Evolutionary conservation across 2,113 vertebrate genomes (phyloP).

Genomic region (Phrynosoma platyrhinos): DNA sequence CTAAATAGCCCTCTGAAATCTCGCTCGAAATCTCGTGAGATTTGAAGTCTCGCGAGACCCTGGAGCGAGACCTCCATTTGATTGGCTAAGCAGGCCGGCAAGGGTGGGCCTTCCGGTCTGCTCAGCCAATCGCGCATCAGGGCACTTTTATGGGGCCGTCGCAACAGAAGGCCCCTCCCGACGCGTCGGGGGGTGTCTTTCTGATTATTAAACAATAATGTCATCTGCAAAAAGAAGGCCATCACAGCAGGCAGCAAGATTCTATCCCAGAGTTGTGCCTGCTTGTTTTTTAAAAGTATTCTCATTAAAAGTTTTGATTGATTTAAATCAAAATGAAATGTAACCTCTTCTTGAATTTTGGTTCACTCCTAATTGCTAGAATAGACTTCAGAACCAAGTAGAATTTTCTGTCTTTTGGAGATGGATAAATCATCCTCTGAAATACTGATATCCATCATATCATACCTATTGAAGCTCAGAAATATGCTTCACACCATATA

Average conservation of each 20-base stretch:
- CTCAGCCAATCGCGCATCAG: too few species aligned
- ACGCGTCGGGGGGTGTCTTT: too few species aligned
- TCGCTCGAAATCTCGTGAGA: too few species aligned
- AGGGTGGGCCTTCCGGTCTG: too few species aligned
- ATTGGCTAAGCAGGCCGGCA: too few species aligned
- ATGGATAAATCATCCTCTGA: constrained; percentile 11
- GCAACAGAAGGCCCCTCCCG: too few species aligned
- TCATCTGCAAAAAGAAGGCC: background rate
- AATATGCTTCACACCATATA: background rate
- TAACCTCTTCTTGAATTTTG: constrained; percentile 44
- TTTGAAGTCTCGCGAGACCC: too few species aligned
- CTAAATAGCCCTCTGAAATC: too few species aligned
- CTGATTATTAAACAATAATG: background rate
- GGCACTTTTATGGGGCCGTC: too few species aligned
- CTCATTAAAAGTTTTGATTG: background rate
- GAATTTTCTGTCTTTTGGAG: constrained; percentile 22
- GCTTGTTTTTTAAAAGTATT: background rate
- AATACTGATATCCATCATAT: constrained; percentile 20
- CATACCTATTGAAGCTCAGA: constrained; percentile 43
- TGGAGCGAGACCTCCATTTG: too few species aligned
- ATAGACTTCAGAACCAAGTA: constrained; percentile 27
- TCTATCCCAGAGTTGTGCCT: background rate
- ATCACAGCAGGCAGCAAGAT: background rate
- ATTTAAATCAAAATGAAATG: background rate
- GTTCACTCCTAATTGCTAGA: constrained; percentile 17